Evolutionary conservation across 2,113 vertebrate genomes (phyloP), one percentile per base, ranked within the genome.

Genomic region (Girardinichthys multiradiatus): DNA sequence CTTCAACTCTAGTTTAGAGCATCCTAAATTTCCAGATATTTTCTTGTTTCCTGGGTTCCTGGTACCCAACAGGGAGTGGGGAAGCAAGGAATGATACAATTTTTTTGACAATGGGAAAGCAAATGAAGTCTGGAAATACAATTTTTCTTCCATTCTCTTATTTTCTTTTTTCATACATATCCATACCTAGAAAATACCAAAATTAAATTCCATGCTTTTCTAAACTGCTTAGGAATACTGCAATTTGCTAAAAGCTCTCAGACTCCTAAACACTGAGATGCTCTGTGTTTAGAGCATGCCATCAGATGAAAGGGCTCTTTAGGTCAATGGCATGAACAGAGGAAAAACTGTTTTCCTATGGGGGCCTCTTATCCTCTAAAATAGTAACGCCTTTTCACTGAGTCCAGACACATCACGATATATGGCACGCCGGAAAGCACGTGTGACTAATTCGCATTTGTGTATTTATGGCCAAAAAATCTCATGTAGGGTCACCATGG

Each of bases 281-380:
- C 84, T 87, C 80, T 91, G 89, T 92, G 86, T 89, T n/a, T 86
- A 78, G 65, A 86, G 84, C 83, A 80, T 73, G 63, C 72, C 76
- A 63, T 77, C 48, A 80, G 80, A 90, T 90, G 74, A 90, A 86
- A 89, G 86, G 89, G 76, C 80, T 74, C 76, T 83, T 75, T 85
- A 60, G 87, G 89, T 90, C 91, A 92, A 90, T 85, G 35, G 76
- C 64, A 66, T 2, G 86, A 89, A 92, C 91, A 91, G 90, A 91
- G 86, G 78, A 82, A 87, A 91, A 91, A 91, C 88, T 91, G 91
- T 92, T 93, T 91, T 90, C 74, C 77, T 87, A 72, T 0, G 68
- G 80, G 80, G 79, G 79, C 61, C 66, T 42, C 63, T 42, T 71
- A 77, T 28, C 59, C 64, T 83, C 66, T 73, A 68, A 35, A 42